Evolutionary conservation across 2,113 vertebrate species (phyloP).

Genomic region (Scolopax mira): DNA sequence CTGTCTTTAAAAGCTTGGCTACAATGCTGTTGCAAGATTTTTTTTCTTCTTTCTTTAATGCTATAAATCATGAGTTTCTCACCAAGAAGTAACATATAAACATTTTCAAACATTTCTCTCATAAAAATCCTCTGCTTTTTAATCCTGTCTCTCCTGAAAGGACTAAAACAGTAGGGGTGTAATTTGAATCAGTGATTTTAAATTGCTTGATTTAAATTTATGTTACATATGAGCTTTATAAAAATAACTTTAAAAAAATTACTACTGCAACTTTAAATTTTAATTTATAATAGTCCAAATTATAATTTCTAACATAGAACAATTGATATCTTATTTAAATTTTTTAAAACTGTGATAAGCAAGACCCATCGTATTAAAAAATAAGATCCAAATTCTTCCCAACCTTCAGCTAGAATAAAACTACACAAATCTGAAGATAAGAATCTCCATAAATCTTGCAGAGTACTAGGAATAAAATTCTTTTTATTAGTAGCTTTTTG

Average conservation of each 20-base stretch:
- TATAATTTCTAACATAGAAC: background rate
- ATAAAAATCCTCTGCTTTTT: background rate
- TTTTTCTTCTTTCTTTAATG: background rate
- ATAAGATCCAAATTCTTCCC: background rate
- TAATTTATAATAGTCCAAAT: background rate
- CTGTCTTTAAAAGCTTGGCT: conserved; percentile 37
- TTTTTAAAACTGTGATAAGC: background rate
- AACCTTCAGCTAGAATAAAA: background rate
- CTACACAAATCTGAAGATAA: background rate
- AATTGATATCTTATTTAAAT: background rate
- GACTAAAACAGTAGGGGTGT: background rate
- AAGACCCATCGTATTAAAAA: background rate
- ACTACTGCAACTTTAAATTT: background rate
- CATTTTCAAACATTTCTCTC: background rate
- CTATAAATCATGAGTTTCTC: background rate
- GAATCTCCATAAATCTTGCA: background rate
- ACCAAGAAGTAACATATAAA: background rate
- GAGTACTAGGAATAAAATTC: background rate
- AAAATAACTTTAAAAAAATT: background rate
- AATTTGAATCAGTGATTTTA: background rate
- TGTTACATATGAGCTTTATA: background rate
- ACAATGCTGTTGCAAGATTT: background rate
- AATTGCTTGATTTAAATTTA: background rate
- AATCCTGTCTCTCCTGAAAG: background rate
- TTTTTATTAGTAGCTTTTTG: background rate